Evolutionary conservation across 2,797 vertebrate species (phyloP).

Genomic region (Catharus ustulatus): DNA sequence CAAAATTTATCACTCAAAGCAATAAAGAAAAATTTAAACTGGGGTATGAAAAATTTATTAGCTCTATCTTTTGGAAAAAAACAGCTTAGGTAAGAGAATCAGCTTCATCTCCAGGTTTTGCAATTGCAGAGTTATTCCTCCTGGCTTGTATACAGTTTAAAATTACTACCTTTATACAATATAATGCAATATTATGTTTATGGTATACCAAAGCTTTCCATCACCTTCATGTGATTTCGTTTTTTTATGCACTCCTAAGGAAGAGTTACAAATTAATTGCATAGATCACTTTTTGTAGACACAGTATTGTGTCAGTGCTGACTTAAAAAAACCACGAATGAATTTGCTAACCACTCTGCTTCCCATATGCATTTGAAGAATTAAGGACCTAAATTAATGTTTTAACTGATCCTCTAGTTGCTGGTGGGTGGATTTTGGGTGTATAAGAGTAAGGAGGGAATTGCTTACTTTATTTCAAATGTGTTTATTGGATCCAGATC

Average conservation of each 20-base stretch:
- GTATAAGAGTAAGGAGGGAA: neutral
- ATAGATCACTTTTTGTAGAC: neutral
- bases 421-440: neutral
- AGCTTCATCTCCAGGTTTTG: neutral
- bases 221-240: neutral
- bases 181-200: neutral
- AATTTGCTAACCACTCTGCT: neutral
- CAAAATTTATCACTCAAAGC: slow-evolving; percentile 42
- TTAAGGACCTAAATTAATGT: neutral
- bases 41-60: neutral
- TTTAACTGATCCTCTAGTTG: neutral
- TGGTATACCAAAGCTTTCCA: neutral
- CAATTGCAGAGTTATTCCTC: neutral
- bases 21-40: neutral
- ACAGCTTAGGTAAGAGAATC: neutral
- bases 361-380: neutral
- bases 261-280: neutral
- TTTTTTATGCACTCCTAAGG: neutral
- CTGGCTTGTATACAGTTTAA: neutral
- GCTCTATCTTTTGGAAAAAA: neutral
- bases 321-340: neutral
- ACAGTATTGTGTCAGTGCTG: neutral
- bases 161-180: neutral
- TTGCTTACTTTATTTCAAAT: neutral
- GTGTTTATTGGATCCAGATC: neutral